Evolutionary conservation across 2,888 invertebrate species (phyloP), one percentile per base, ranked within the genome.

Genomic region (Neria commutata): DNA sequence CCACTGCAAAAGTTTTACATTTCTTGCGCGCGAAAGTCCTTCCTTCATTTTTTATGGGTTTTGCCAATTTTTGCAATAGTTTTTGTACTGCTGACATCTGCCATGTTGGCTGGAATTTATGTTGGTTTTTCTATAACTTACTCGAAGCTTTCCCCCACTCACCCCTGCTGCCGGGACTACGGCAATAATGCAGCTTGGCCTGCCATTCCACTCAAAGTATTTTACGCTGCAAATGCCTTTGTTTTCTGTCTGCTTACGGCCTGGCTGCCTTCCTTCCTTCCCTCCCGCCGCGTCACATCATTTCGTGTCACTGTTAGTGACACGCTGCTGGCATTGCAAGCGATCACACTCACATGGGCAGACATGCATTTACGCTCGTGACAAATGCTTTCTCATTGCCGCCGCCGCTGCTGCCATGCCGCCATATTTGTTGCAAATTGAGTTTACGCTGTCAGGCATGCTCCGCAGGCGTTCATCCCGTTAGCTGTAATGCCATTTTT

Each of bases 81-180:
- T 29, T 52, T 52, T 57, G 47, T n/a, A n/a, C n/a, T n/a, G n/a
- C n/a, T n/a, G n/a, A n/a, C 54, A 50, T 34, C 54, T 58, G 58
- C 54, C 58, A 54, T 54, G 54, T 58, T 54, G 45, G 26, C 45
- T 54, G 42, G 37, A 58, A 58, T 58, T 58, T 58, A 58, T 58
- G 58, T 58, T 58, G 50, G 58, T 34, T 47, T 47, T 54, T 25
- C n/a, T n/a, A n/a, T n/a, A n/a, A n/a, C n/a, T n/a, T n/a, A n/a
- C n/a, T n/a, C n/a, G n/a, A n/a, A n/a, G n/a, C n/a, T n/a, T n/a
- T n/a, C n/a, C n/a, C n/a, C n/a, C n/a, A n/a, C n/a, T n/a, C n/a
- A n/a, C n/a, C n/a, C n/a, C n/a, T n/a, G n/a, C n/a, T n/a, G n/a
- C n/a, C n/a, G n/a, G n/a, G n/a, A n/a, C n/a, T n/a, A n/a, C n/a